Conservation (phyloP, 1,140 invertebrate genomes). For the Neelides sp. region DNA sequence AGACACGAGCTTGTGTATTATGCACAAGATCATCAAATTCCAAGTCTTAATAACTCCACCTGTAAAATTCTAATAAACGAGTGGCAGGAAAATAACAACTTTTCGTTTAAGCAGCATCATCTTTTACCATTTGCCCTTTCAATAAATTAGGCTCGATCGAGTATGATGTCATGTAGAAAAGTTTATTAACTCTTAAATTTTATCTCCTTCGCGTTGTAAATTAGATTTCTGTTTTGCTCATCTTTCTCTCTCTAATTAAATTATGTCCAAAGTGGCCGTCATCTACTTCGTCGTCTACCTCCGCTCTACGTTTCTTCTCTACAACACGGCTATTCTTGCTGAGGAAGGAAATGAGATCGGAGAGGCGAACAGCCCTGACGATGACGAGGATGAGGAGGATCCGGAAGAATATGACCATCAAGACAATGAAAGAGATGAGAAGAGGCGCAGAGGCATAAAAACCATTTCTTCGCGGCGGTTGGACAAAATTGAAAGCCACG, state of each 20-base stretch:
- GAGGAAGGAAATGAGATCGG: neutral
- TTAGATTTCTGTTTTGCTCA: neutral
- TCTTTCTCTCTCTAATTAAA: neutral
- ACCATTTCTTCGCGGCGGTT: neutral
- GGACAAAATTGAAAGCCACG: too few species aligned
- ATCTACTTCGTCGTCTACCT: constrained; percentile 19
- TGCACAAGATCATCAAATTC: too few species aligned
- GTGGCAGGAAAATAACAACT: neutral
- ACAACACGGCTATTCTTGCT: constrained; percentile 11
- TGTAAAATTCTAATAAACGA: too few species aligned
- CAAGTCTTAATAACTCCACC: too few species aligned
- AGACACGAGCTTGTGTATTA: too few species aligned
- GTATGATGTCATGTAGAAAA: neutral
- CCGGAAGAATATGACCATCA: neutral
- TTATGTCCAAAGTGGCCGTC: constrained; percentile 8
- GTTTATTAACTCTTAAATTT: neutral
- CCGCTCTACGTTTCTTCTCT: constrained; percentile 15
- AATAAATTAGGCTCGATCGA: neutral
- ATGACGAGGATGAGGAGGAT: neutral
- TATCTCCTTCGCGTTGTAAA: neutral
- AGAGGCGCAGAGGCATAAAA: neutral
- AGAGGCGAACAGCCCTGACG: neutral
- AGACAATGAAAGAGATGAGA: neutral
- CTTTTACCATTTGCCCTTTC: neutral
- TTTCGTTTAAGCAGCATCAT: neutral